Percentiles rank a stretch among this genome's conserved stretches.
Evolutionary conservation across 2,113 vertebrate species (phyloP).

Genomic region (Dolichallabes microphthalmus): DNA sequence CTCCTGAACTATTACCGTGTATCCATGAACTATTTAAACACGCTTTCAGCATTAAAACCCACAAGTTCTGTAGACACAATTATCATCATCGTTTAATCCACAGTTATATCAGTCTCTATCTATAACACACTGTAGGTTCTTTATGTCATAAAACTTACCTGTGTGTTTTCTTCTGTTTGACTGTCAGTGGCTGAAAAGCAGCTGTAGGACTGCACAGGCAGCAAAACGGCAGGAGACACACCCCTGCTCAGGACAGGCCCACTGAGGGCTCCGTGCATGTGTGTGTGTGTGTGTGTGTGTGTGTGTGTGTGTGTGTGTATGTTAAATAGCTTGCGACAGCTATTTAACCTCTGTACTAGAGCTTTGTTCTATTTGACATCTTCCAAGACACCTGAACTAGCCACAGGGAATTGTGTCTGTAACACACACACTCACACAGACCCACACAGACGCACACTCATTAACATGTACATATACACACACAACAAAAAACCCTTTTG

Average conservation of each 20-base stretch:
- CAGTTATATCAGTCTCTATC: background rate
- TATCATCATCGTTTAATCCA: background rate
- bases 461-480: too few species aligned
- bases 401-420: background rate
- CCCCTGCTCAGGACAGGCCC: constrained; percentile 42
- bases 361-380: constrained; percentile 10
- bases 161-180: constrained; percentile 7
- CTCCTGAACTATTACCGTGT: background rate
- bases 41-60: background rate
- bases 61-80: background rate
- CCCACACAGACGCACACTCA: background rate
- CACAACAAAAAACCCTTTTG: background rate
- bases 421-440: background rate
- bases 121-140: background rate
- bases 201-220: constrained; percentile 16
- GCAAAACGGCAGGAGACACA: constrained; percentile 32
- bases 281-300: constrained; percentile 11
- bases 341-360: background rate
- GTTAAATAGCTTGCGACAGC: background rate
- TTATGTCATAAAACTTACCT: constrained; percentile 26
- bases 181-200: constrained; percentile 25
- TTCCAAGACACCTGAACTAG: background rate
- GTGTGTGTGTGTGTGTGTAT: constrained; percentile 20
- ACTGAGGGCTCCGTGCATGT: constrained; percentile 12
- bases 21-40: background rate